These are phyloP conservation scores for Parasteatoda lunata DNA, from an alignment of 2,888 invertebrate genomes.

Conservation along the genomic window DNA sequence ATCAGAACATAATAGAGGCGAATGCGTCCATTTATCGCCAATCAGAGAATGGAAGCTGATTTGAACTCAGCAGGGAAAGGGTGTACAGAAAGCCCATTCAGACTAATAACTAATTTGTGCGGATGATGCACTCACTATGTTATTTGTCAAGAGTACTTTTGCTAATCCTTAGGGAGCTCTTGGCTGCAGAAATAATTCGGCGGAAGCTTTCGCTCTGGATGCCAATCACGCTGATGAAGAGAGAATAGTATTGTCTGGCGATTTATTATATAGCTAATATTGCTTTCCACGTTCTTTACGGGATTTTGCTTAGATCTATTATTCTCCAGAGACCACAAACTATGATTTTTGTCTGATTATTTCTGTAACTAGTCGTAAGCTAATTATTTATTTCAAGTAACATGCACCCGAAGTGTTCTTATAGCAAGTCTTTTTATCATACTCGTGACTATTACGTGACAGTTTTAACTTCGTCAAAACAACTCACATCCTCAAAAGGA, in stretches of 20 bases:
- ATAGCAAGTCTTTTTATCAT: too few relatives aligned
- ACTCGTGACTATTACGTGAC: too few relatives aligned
- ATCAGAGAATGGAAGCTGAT: constrained; percentile 2
- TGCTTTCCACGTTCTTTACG: too few relatives aligned
- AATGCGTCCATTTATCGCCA: constrained; percentile 16
- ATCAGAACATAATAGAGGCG: constrained; percentile 31
- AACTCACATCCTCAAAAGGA: too few relatives aligned
- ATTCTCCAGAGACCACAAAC: too few relatives aligned
- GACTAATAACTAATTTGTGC: constrained; percentile 48
- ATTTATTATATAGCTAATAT: too few relatives aligned
- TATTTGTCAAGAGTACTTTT: not conserved
- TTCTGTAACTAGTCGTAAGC: too few relatives aligned
- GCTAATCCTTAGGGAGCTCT: not conserved
- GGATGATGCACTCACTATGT: constrained; percentile 12
- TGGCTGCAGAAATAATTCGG: not conserved
- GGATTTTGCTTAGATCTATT: too few relatives aligned
- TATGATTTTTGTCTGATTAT: too few relatives aligned
- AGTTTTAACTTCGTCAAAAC: too few relatives aligned
- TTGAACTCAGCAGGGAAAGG: constrained; percentile 3
- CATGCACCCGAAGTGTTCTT: too few relatives aligned
- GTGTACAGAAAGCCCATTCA: constrained; percentile 45
- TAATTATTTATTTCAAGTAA: too few relatives aligned
- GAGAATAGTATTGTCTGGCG: not conserved
- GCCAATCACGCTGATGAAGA: constrained; percentile 1
- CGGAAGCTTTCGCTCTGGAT: not conserved